Base-by-base conservation (phyloP, 2,888 invertebrate genomes). In the Dione juno region DNA sequence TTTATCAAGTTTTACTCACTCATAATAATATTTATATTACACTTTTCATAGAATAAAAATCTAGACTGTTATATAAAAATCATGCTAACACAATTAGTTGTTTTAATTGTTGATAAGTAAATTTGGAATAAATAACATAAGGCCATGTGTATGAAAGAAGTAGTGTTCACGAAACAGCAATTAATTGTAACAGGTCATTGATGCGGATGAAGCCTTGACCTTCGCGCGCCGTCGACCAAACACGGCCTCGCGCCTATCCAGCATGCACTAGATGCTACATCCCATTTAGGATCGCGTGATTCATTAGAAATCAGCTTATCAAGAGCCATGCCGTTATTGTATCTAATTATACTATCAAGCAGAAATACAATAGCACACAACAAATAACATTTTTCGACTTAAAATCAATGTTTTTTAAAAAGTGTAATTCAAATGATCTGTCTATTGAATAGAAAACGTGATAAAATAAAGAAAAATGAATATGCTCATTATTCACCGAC, bases 141-240 rank as follows among this genome's bases (percentile, higher is more conserved):
- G 50, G 48, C 37, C 50, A 19, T 37, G 28, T n/a, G 43, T 11
- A 54, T 54, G 21, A 43, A 64, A 64, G 45, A 43, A 54, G 37
- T 53, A 13, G 19, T 59, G 52, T n/a, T 69, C 43, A 52, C 61
- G 48, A 52, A 70, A 67, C 53, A 70, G 53, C 59, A 53, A 54
- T 54, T 66, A 73, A 43, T 75, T 77, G 68, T 75, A 73, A 58
- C 74, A 81, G 85, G 84, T 85, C 86, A 86, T 80, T 81, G 81
- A 84, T 82, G 86, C 84, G 82, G 82, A 82, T 83, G 76, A 83
- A 82, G 78, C 92, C 92, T 90, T 90, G 90, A 84, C 92, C 92
- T 92, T 91, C 91, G 82, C 87, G 91, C 87, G 74, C 80, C 85
- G 84, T 82, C 86, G 87, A 79, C 82, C 84, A 87, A 89, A 89